Base-by-base conservation (phyloP, 2,113 vertebrate genomes). In the Colaptes auratus region DNA sequence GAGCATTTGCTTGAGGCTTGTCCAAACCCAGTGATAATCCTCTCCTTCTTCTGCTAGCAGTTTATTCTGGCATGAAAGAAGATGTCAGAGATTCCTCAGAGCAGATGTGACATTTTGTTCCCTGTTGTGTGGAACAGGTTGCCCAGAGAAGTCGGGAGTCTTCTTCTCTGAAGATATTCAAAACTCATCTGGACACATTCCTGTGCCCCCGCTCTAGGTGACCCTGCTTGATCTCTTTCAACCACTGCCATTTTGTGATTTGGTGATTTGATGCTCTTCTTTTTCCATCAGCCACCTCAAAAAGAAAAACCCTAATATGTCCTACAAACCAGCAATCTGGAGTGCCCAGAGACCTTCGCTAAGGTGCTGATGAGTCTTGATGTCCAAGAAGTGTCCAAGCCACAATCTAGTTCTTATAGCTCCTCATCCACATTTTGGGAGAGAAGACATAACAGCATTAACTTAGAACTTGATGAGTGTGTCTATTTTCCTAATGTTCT, bases 391-490 rank as follows among this genome's bases (percentile, higher is more conserved):
- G 24, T 12, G 7, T 53, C 33, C 42, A 61, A 87, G 18, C 5
- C 25, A 35, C 36, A 70, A 30, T 2, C 11, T 4, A 2, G 7
- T 59, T 77, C 42, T 64, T 77, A 35, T 1, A 78, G 10, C 5
- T 30, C 5, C 8, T 53, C 1, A 0, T 48, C 35, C 64, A 4
- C 1, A 0, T n/a, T 5, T 23, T 3, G 5, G 13, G 12, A 56
- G 9, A 71, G 31, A 90, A 55, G 55, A 33, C 4, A 10, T 4
- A 48, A 18, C 5, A 25, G 3, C 24, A 33, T 46, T 33, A 60
- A 27, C 20, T 64, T 56, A 9, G 56, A 73, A 8, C 27, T 59
- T 55, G 35, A 59, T 60, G 27, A 89, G 36, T 6, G 0, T 64
- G 36, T 42, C 10, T 55, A 9, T 27, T 4, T 95, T 84, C 53